Conservation (phyloP, 2,888 invertebrate species). For the Parnassius glacialis region DNA sequence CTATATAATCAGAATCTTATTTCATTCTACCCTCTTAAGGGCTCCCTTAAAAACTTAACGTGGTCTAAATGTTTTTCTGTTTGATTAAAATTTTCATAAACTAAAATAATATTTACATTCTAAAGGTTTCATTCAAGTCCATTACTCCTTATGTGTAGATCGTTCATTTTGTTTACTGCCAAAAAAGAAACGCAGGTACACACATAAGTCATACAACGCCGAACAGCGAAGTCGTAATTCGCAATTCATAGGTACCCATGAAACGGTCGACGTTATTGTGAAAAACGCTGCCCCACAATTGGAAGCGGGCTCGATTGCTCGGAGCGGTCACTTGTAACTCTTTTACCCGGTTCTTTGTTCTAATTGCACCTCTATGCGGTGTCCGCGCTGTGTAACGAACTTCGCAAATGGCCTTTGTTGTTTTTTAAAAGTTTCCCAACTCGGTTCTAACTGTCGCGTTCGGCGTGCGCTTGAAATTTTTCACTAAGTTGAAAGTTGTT, state of each 20-base stretch:
- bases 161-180: background rate
- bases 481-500: slow-evolving; percentile 13
- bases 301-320: slow-evolving; percentile 47
- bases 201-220: slow-evolving; percentile 28
- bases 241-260: slow-evolving; percentile 28
- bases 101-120: no score
- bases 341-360: slow-evolving; percentile 50
- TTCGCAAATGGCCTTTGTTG: slow-evolving; percentile 41
- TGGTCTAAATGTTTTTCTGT: no score
- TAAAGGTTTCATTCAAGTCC: background rate
- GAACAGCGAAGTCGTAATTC: slow-evolving; percentile 26
- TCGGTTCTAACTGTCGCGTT: slow-evolving; percentile 5
- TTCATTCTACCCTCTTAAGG: no score
- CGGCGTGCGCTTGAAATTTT: slow-evolving; percentile 14
- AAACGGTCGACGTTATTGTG: slow-evolving; percentile 31
- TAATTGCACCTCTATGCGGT: slow-evolving; percentile 56
- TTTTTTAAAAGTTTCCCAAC: slow-evolving; percentile 24
- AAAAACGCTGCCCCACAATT: slow-evolving; percentile 37
- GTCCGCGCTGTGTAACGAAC: slow-evolving; percentile 45
- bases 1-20: no score
- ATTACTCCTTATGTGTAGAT: background rate
- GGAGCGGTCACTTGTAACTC: slow-evolving; percentile 46
- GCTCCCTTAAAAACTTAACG: no score
- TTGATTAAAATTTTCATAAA: no score
- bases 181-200: slow-evolving; percentile 10